phyloP scores from a whole-genome alignment of 2,797 vertebrate genomes.

The Tokudaia tokunoshimensis region DNA sequence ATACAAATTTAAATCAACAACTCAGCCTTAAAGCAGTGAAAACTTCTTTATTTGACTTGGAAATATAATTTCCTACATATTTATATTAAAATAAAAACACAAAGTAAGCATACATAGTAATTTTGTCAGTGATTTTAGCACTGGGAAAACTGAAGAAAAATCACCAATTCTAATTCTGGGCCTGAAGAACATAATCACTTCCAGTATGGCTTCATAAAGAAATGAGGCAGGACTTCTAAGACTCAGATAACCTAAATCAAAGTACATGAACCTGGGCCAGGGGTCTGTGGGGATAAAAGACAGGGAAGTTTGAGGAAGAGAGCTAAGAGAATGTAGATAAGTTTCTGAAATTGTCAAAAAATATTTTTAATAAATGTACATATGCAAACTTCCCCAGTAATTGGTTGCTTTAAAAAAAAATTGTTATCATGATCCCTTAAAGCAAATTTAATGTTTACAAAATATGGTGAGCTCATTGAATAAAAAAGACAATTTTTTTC shows the following conservation, averaged over 20 bases:
- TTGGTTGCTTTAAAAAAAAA: neutral
- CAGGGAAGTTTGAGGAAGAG: neutral
- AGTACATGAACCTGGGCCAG: neutral
- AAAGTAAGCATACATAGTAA: neutral
- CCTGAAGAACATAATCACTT: neutral
- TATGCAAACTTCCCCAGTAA: neutral
- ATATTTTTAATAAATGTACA: neutral
- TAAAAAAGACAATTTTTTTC: neutral
- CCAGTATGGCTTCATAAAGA: neutral
- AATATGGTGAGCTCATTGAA: neutral
- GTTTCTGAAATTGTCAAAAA: neutral
- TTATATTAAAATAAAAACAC: neutral
- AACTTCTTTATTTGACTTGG: conserved; percentile 5
- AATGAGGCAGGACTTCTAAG: neutral
- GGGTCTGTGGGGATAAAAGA: no score
- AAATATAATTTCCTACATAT: neutral
- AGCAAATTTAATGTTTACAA: conserved; percentile 11
- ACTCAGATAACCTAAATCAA: neutral
- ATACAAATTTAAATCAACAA: neutral
- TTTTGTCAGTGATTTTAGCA: neutral
- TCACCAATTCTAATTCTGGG: no score
- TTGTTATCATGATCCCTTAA: neutral
- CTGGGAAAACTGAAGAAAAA: neutral
- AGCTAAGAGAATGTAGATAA: neutral
- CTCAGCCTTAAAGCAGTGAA: conserved; percentile 18